These are phyloP conservation scores for Numenius phaeopus DNA, from an alignment of 2,797 vertebrate species.

Conservation along the genomic window DNA sequence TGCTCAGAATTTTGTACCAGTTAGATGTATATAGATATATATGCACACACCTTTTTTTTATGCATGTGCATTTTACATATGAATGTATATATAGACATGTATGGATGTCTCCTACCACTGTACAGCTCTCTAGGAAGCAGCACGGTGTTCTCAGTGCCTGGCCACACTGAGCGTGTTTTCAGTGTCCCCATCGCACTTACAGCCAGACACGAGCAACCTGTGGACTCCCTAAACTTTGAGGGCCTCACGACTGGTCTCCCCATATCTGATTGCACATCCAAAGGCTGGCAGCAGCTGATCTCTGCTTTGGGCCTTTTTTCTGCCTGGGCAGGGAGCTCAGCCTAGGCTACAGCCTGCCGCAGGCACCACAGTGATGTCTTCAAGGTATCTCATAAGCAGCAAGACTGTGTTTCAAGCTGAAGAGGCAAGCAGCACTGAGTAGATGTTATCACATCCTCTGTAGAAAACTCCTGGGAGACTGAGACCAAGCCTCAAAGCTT, in stretches of 20 bases:
- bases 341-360: neutral
- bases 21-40: neutral
- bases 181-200: neutral
- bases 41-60: neutral
- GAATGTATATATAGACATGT: accelerated
- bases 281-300: neutral
- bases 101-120: neutral
- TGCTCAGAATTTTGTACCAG: neutral
- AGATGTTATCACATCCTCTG: neutral
- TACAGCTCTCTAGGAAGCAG: neutral
- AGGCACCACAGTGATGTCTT: neutral
- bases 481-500: neutral
- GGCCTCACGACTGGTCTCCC: neutral
- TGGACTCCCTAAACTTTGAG: neutral
- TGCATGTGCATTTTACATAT: accelerated
- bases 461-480: neutral
- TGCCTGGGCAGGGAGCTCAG: accelerated
- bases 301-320: neutral
- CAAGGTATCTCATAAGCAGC: accelerated
- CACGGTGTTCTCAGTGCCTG: neutral
- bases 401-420: neutral
- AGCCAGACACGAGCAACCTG: neutral
- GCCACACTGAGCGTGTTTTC: neutral
- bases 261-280: neutral
- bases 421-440: neutral